Percentiles rank a stretch among this genome's conserved stretches.
Evolutionary conservation across 1,140 invertebrate genomes (phyloP).

Genomic region (Drosophila santomea): DNA sequence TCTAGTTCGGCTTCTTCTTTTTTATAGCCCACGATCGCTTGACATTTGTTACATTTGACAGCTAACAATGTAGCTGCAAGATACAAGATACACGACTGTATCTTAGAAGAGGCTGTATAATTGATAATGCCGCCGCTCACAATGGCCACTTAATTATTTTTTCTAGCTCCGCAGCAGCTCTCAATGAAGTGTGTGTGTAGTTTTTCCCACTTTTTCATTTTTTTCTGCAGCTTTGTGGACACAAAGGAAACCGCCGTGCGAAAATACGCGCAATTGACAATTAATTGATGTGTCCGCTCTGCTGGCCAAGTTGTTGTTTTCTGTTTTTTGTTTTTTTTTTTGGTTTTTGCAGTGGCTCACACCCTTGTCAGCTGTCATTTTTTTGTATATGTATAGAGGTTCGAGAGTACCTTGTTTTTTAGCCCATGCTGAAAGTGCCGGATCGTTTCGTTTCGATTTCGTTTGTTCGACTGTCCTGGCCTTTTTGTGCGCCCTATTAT

Average conservation of each 20-base stretch:
- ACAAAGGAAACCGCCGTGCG: slow-evolving; percentile 80
- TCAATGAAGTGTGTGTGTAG: slow-evolving; percentile 65
- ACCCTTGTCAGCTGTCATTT: slow-evolving; percentile 82
- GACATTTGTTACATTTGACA: slow-evolving; percentile 84
- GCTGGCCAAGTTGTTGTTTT: slow-evolving; percentile 27
- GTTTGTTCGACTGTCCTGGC: slow-evolving; percentile 32
- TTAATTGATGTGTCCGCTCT: slow-evolving; percentile 82
- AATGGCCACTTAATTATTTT: slow-evolving; percentile 82
- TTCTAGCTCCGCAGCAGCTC: slow-evolving; percentile 38
- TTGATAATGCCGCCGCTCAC: slow-evolving; percentile 63
- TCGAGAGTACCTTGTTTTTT: slow-evolving; percentile 26
- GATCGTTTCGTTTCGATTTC: slow-evolving; percentile 24
- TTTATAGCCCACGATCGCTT: slow-evolving; percentile 50
- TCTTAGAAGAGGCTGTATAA: slow-evolving; percentile 56
- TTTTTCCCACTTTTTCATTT: slow-evolving; percentile 3
- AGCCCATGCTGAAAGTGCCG: slow-evolving; percentile 63
- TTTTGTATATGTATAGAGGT: slow-evolving; percentile 32
- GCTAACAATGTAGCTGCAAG: slow-evolving; percentile 78
- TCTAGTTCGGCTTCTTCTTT: slow-evolving; percentile 61
- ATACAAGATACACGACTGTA: slow-evolving; percentile 65
- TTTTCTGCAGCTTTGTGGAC: slow-evolving; percentile 23
- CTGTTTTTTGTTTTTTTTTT: not conserved
- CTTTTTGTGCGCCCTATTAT: slow-evolving; percentile 68
- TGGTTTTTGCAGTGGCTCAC: slow-evolving; percentile 54
- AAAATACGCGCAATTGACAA: slow-evolving; percentile 83